phyloP scores from a whole-genome alignment of 2,888 invertebrate genomes.

The Caenorhabditis sp. region DNA sequence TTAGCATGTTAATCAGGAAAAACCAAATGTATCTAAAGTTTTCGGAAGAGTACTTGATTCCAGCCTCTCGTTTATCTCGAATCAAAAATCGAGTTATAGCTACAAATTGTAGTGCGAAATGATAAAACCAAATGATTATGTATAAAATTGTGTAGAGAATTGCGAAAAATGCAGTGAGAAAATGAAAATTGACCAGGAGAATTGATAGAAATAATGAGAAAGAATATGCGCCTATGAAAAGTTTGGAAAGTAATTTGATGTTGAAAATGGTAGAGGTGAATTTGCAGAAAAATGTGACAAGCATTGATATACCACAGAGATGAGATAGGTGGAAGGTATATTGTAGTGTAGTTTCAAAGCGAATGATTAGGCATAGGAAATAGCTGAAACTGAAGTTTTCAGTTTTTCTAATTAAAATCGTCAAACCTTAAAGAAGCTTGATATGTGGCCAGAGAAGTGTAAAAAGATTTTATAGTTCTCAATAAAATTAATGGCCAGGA shows the following conservation, averaged over 20 bases:
- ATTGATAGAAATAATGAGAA: slow-evolving; percentile 8
- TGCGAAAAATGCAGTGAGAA: slow-evolving; percentile 6
- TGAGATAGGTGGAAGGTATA: slow-evolving; percentile 18
- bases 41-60: not conserved
- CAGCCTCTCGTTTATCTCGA: not conserved
- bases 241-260: slow-evolving; percentile 16
- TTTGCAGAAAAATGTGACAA: slow-evolving; percentile 7
- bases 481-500: slow-evolving; percentile 22
- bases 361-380: slow-evolving; percentile 8
- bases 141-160: slow-evolving; percentile 9
- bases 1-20: not conserved
- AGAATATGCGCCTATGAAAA: slow-evolving; percentile 3
- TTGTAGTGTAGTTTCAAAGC: slow-evolving; percentile 22
- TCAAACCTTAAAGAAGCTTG: slow-evolving; percentile 21
- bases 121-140: not conserved
- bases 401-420: not conserved
- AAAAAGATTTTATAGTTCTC: slow-evolving; percentile 9
- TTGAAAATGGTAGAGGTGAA: not conserved
- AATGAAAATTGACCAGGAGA: slow-evolving; percentile 19
- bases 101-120: slow-evolving; percentile 12
- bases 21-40: slow-evolving; percentile 9
- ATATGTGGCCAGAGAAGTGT: slow-evolving; percentile 6
- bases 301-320: not conserved
- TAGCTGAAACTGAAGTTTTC: slow-evolving; percentile 9
- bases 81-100: not conserved